Percentiles rank a stretch among this genome's conserved stretches.
Evolutionary conservation across 1,140 invertebrate species (phyloP).

Genomic region (Ganaspis sp.): DNA sequence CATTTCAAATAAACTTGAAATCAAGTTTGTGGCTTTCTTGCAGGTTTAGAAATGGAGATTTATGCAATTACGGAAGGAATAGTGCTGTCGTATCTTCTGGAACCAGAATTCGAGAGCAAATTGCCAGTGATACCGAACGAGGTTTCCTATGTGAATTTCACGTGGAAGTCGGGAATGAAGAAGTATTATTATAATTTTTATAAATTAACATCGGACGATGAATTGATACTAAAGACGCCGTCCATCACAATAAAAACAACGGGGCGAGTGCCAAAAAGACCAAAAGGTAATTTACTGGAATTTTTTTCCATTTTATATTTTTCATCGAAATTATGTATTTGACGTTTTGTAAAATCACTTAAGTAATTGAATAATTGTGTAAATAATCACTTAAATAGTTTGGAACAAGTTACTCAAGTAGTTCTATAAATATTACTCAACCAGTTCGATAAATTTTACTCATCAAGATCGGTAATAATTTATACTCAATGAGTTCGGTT

Average conservation of each 20-base stretch:
- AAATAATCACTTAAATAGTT: no score
- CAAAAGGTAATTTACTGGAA: slow-evolving; percentile 87
- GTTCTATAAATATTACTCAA: no score
- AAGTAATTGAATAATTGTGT: no score
- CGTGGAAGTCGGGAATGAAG: slow-evolving; percentile 90
- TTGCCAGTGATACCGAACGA: slow-evolving; percentile 93
- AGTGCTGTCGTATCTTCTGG: slow-evolving; percentile 89
- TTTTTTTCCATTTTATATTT: no score
- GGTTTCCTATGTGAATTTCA: slow-evolving; percentile 93
- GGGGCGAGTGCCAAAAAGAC: slow-evolving; percentile 88
- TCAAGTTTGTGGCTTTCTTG: slow-evolving; percentile 47
- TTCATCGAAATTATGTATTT: no score
- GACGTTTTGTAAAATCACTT: no score
- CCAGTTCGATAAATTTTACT: no score
- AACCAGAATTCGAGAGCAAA: slow-evolving; percentile 92
- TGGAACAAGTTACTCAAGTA: no score
- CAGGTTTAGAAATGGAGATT: slow-evolving; percentile 91
- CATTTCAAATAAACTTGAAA: neutral
- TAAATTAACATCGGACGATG: slow-evolving; percentile 87
- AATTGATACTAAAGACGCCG: slow-evolving; percentile 88
- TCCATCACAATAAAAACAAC: slow-evolving; percentile 90
- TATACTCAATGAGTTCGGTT: no score
- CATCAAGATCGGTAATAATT: no score
- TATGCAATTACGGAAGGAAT: slow-evolving; percentile 91
- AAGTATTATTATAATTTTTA: slow-evolving; percentile 94